Conservation (phyloP, 2,113 vertebrate species). For the Prionailurus bengalensis region DNA sequence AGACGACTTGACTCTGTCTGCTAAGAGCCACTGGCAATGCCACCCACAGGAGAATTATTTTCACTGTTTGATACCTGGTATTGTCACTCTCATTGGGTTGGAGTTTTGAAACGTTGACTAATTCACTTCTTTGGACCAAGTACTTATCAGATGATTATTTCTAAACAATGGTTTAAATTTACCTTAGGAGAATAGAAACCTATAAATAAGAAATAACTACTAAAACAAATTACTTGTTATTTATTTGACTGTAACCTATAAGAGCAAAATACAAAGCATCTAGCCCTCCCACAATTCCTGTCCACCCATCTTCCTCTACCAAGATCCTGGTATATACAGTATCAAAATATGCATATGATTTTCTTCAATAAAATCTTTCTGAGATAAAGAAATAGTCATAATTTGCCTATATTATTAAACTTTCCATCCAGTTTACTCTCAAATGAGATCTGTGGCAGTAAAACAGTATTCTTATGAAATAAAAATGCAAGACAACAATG, state of each 20-base stretch:
- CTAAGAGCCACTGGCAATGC: not conserved
- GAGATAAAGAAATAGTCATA: not conserved
- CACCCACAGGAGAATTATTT: not conserved
- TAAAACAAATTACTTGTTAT: constrained; percentile 13
- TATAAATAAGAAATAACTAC: not conserved
- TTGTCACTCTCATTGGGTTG: not conserved
- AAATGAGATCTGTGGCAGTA: constrained; percentile 9
- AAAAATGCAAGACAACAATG: not conserved
- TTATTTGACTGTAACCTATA: constrained; percentile 32
- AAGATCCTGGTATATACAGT: not conserved
- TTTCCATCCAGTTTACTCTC: constrained; percentile 16
- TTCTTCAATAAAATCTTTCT: constrained; percentile 19
- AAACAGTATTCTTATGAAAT: constrained; percentile 40
- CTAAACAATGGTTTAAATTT: not conserved
- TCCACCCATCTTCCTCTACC: not conserved
- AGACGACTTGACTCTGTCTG: not conserved
- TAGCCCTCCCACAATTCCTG: not conserved
- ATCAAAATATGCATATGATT: not conserved
- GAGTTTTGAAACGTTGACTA: constrained; percentile 33
- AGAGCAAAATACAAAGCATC: constrained; percentile 42
- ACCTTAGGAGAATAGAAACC: not conserved
- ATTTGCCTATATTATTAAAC: not conserved
- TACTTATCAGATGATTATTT: constrained; percentile 27
- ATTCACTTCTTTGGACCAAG: not conserved
- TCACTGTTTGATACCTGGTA: not conserved